Evolutionary conservation across 53 echinoderm and acorn worm species (phyloP).

Genomic region (Henricia sp.): DNA sequence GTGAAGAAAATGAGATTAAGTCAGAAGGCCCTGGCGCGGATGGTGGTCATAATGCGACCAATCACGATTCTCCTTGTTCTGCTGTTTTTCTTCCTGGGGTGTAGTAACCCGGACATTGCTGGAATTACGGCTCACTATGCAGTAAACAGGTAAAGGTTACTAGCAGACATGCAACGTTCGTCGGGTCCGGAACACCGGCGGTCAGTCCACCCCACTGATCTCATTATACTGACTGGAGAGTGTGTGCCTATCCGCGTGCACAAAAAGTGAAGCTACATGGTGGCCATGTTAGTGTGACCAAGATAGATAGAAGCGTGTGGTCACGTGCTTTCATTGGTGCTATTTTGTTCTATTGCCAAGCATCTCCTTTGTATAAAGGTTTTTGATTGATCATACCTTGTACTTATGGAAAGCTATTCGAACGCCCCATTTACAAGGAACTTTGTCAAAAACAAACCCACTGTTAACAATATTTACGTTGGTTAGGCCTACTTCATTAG

Average conservation of each 20-base stretch:
- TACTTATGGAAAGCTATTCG: no score
- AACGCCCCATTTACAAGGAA: no score
- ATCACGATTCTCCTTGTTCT: constrained; percentile 42
- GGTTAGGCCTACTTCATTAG: background rate
- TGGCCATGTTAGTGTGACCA: constrained; percentile 52
- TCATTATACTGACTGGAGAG: background rate
- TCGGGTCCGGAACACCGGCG: background rate
- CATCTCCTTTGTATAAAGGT: constrained; percentile 20
- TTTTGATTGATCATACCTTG: background rate
- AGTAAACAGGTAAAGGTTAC: constrained; percentile 39
- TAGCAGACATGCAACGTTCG: background rate
- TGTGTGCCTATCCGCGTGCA: no score
- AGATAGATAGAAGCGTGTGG: constrained; percentile 56
- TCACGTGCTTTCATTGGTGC: no score
- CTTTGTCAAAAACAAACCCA: no score
- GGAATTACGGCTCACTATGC: constrained; percentile 66
- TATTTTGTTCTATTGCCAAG: no score
- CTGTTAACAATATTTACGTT: no score
- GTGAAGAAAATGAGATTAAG: constrained; percentile 69
- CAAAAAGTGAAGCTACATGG: background rate
- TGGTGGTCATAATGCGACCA: constrained; percentile 58
- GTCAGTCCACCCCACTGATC: constrained; percentile 13
- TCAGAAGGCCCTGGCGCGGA: constrained; percentile 50
- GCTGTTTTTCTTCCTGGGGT: constrained; percentile 66
- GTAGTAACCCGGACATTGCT: constrained; percentile 74